These are phyloP conservation scores for Hormiphora californensis DNA, from an alignment of 37 sponge, comb jelly and placozoan species.

Conservation along the genomic window DNA sequence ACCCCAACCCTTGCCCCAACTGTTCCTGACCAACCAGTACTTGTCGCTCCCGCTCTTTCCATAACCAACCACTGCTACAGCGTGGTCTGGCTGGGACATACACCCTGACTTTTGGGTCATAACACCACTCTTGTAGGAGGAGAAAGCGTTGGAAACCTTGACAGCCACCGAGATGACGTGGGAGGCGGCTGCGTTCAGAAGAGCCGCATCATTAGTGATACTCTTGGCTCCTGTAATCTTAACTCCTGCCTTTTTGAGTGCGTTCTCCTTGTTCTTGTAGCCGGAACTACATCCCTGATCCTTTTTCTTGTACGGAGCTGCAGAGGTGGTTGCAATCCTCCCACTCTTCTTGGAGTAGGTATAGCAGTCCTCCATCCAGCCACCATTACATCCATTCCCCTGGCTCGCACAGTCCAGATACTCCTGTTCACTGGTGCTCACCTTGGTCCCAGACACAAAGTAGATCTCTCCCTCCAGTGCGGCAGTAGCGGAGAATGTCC, in stretches of 20 bases:
- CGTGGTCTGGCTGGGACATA: not conserved
- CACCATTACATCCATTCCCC: not conserved
- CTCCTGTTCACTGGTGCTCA: slow-evolving; percentile 27
- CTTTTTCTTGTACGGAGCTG: not conserved
- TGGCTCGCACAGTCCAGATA: not conserved
- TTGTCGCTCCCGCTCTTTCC: not conserved
- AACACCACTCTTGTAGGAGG: not conserved
- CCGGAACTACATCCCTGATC: not conserved
- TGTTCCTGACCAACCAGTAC: slow-evolving; percentile 44
- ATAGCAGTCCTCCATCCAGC: slow-evolving; percentile 22
- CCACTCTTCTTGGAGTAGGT: slow-evolving; percentile 11
- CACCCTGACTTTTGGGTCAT: not conserved
- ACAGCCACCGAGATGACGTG: slow-evolving; percentile 32
- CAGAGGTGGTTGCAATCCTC: slow-evolving; percentile 27
- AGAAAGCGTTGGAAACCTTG: not conserved
- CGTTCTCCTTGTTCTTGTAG: not conserved
- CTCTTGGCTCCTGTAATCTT: not conserved
- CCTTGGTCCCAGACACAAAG: not conserved
- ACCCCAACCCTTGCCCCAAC: slow-evolving; percentile 41
- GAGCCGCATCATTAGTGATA: not conserved
- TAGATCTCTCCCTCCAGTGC: slow-evolving; percentile 48
- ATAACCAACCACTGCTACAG: slow-evolving; percentile 40
- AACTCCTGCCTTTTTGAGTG: not conserved
- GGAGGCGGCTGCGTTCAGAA: not conserved
- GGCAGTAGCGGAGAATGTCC: slow-evolving; percentile 32